A percentile compares a stretch with the other conserved stretches of the same genome.
Conservation (phyloP, 2,113 vertebrate genomes). For the Aspiorhynchus laticeps region DNA sequence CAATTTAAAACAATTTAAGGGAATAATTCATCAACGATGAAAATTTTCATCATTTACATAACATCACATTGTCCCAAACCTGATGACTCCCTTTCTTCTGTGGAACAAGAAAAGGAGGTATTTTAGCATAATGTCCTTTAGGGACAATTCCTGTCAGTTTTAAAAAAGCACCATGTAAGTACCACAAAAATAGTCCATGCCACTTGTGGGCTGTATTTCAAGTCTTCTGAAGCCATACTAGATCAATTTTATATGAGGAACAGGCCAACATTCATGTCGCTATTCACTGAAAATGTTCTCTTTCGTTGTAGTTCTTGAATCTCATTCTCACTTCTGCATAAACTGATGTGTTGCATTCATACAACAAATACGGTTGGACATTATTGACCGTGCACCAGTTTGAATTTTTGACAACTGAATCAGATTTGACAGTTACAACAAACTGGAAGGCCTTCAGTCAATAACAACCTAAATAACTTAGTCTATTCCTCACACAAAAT, state of each 20-base stretch:
- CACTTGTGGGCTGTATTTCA: not conserved
- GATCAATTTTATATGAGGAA: not conserved
- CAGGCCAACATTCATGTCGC: not conserved
- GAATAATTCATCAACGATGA: not conserved
- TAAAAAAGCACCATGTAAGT: not conserved
- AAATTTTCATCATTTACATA: not conserved
- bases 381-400: not conserved
- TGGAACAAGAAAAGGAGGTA: not conserved
- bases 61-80: not conserved
- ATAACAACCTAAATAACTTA: not conserved
- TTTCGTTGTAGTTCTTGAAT: not conserved
- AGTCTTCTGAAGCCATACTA: not conserved
- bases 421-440: not conserved
- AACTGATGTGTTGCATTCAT: not conserved
- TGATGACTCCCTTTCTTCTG: not conserved
- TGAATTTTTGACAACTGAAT: not conserved
- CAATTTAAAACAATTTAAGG: not conserved
- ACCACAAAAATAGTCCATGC: not conserved
- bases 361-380: not conserved
- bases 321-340: not conserved
- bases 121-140: not conserved
- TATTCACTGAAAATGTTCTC: not conserved
- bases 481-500: not conserved
- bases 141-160: not conserved
- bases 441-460: not conserved